Evolutionary conservation across 2,113 vertebrate species (phyloP), one percentile per base, ranked within the genome.

Genomic region (Lepus americanus): DNA sequence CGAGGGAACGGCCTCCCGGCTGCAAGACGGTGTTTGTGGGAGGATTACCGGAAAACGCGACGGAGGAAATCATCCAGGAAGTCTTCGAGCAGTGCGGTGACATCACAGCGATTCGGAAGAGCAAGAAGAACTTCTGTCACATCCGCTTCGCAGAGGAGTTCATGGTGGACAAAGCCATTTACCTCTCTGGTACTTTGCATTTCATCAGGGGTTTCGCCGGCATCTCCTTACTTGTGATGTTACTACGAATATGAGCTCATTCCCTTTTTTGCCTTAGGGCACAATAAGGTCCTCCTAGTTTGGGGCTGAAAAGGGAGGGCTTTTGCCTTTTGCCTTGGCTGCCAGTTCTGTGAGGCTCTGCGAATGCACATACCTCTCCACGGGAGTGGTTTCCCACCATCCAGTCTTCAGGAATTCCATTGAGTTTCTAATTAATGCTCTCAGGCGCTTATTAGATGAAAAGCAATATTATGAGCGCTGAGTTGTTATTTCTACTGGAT

Each of bases 61-160:
- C 98, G 0, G 99, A 99, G 73, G 99, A 99, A 97, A 98, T 99
- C 84, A 99, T 99, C 95, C 98, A 99, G 95, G 99, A 99, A 98
- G 99, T 99, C 96, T 99, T 99, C 95, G 99, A 99, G 92, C 99
- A 99, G 96, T 99, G 99, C 20, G 99, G 99, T 69, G 99, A 99
- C 96, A 99, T 99, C 90, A 98, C 99, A 63, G 99, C 99, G 6
- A 99, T 99, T 97, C 98, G 99, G 91, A 99, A 99, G 97, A 99
- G 99, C 99, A 99, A 99, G 98, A 99, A 99, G 98, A 99, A 99
- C 98, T 99, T 99, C 97, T 99, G 99, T 97, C 99, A 99, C 98
- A 99, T 99, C 96, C 99, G 99, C 96, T 99, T 99, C 97, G 98
- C 98, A 55, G 99, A 99, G 96, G 99, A 99, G 97, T 99, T 99